Conservation (phyloP, 2,113 vertebrate genomes). For the Thryonomys swinderianus region DNA sequence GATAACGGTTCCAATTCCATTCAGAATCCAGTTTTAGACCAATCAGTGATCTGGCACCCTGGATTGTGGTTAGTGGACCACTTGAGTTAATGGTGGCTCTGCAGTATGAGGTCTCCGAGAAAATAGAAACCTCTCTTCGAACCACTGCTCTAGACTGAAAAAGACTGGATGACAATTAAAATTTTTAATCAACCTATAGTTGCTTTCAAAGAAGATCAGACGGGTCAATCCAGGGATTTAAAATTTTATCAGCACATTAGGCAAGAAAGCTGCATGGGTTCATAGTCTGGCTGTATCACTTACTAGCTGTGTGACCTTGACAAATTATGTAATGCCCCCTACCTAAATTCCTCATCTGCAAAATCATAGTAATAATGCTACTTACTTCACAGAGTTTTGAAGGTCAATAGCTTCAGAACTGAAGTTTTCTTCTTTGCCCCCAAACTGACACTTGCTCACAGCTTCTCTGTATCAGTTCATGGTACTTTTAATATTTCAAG, state of each 20-base stretch:
- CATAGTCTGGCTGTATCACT: neutral
- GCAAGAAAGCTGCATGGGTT: neutral
- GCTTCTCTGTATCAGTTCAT: neutral
- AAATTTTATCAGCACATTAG: neutral
- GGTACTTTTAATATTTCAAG: neutral
- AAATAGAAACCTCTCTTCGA: neutral
- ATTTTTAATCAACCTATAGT: neutral
- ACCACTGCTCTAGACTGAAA: neutral
- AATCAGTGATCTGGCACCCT: neutral
- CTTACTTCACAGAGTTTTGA: neutral
- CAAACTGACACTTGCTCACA: constrained; percentile 11
- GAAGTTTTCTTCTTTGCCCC: neutral
- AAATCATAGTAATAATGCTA: neutral
- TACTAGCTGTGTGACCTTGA: neutral
- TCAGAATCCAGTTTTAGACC: neutral
- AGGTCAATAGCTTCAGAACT: neutral
- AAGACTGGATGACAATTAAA: neutral
- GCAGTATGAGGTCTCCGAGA: neutral
- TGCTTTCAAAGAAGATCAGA: neutral
- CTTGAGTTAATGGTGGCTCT: neutral
- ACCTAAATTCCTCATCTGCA: neutral
- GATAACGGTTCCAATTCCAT: neutral
- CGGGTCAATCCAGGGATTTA: neutral
- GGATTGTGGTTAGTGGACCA: neutral
- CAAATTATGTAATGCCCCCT: neutral